Conservation (phyloP, 2,113 vertebrate species). For the Tinamus guttatus region DNA sequence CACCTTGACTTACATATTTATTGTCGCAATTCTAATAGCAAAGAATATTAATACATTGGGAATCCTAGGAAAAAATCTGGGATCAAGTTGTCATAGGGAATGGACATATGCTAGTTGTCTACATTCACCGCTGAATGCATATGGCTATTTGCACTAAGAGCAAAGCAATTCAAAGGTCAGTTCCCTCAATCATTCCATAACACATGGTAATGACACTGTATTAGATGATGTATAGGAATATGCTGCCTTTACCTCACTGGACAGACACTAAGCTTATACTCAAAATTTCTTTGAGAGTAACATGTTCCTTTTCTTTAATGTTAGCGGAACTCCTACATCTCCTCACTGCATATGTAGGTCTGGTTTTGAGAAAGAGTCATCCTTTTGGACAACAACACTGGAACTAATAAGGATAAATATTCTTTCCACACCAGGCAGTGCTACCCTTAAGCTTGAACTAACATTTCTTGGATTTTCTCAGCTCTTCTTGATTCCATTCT, state of each 20-base stretch:
- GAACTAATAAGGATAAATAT: background rate
- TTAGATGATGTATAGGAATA: background rate
- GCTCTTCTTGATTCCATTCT: background rate
- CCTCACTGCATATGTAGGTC: background rate
- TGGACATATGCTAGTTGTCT: background rate
- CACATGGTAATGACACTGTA: background rate
- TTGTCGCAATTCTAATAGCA: background rate
- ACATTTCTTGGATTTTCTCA: constrained; percentile 5
- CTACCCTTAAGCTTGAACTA: background rate
- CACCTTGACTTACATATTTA: background rate
- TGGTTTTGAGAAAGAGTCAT: background rate
- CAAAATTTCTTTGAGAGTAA: background rate
- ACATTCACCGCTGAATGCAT: background rate
- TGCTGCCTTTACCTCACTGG: background rate
- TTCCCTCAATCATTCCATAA: background rate
- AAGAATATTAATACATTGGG: background rate
- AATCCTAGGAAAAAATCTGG: background rate
- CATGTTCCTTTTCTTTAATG: background rate
- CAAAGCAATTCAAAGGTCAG: background rate
- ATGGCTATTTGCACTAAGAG: background rate
- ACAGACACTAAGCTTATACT: background rate
- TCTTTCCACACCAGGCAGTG: background rate
- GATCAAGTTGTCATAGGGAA: background rate
- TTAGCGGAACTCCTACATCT: background rate
- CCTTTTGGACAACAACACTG: background rate